phyloP scores from a whole-genome alignment of 2,113 vertebrate species.

The Ptilorrhoa leucosticta region DNA sequence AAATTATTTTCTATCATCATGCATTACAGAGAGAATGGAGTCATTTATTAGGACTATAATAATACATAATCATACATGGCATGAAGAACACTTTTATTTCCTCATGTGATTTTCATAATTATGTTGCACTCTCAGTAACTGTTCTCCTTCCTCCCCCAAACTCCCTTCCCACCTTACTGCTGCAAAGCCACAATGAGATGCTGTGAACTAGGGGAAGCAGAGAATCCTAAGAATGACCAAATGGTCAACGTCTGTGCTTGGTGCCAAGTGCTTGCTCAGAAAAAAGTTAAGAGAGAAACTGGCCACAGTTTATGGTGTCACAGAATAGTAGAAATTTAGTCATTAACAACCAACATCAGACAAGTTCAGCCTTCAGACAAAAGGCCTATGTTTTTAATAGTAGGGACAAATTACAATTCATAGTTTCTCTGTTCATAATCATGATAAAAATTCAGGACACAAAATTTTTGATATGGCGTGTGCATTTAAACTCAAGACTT shows the following conservation, averaged over 20 bases:
- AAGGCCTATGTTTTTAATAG: background rate
- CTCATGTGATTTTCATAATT: background rate
- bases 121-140: background rate
- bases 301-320: background rate
- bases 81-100: background rate
- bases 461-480: background rate
- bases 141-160: background rate
- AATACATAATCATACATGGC: background rate
- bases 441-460: rapidly evolving
- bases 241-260: background rate
- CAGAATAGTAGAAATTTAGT: background rate
- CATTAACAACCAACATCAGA: background rate
- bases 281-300: background rate
- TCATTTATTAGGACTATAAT: background rate
- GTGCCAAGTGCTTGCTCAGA: rapidly evolving
- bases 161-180: background rate
- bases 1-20: background rate
- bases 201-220: background rate
- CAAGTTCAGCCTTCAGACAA: background rate
- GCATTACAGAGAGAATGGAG: background rate
- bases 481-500: background rate
- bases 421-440: background rate
- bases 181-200: background rate
- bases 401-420: background rate
- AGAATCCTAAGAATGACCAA: background rate